Evolutionary conservation across 1,140 invertebrate species (phyloP), one percentile per base, ranked within the genome.

Genomic region (Hirudo medicinalis): DNA sequence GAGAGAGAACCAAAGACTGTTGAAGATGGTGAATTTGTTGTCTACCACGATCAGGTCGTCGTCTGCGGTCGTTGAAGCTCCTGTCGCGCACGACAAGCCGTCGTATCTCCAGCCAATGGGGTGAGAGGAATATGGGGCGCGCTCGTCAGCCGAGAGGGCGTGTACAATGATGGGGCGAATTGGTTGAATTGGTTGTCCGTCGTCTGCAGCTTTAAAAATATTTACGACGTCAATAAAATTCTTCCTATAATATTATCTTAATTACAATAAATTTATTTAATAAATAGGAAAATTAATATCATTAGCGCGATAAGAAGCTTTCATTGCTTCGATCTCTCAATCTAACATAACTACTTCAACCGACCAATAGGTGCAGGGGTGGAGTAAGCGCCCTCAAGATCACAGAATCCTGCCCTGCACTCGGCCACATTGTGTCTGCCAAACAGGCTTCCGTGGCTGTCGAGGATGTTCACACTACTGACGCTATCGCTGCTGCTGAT

Each of bases 21-120:
- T 77, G 32, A 73, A 74, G 11, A 82, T 89, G 75, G 88, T 94
- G 82, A 98, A 97, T 82, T 95, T 91, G 82, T 97, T 96, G 67
- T 90, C 88, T 76, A 92, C 88, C 43, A 85, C 85, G 4, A 85
- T 85, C 77, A 53, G 73, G 19, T 76, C 78, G 36, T 82, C 84
- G 73, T 79, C 81, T 54, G 72, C 70, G 3, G 43, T 15, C 43
- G 43, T 49, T 49, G 43, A 49, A 49, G 43, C 43, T 49, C 43
- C 43, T 49, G 43, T 49, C 43, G 43, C 43, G 43, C 43, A 49
- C 43, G 43, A 49, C 43, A 49, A 82, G 95, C 91, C 82, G 96
- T 96, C 67, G 90, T 88, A 77, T 92, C 88, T 53, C 85, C 84
- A 4, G 84, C 85, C 77, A 82, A 84, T 55, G 80, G 68, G 55